Base-by-base conservation (phyloP, 2,888 invertebrate genomes). In the Chelonus formosanus region DNA sequence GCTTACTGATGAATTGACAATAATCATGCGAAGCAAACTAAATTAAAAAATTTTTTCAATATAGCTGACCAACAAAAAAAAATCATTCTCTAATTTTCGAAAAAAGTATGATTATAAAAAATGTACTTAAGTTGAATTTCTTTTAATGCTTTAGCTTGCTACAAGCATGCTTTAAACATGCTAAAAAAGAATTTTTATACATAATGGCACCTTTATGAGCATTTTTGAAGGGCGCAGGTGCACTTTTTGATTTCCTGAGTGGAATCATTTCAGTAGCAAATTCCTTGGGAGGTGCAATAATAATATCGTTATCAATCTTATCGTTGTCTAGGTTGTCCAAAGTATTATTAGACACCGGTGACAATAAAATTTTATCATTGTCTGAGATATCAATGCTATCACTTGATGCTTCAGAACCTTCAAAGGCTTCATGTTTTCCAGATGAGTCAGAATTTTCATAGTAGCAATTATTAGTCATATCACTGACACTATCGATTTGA, bases 191-290 rank as follows among this genome's bases (percentile, higher is more conserved):
- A 44, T 10, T 32, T 44, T 32, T 57, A 44, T 34, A 31, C 32
- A 40, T 52, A 58, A 36, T 8, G 67, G 65, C 71, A 77, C 78
- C 78, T 78, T 75, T 72, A 52, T 76, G 76, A 64, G 71, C 71
- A 67, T 76, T 79, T 69, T 78, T 75, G 71, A 78, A 79, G 6
- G 81, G 78, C 70, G 80, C 77, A 36, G 81, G 82, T 20, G 81
- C 81, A 73, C 83, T 83, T 73, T 82, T 81, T 34, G 81, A 83
- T 70, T 82, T 83, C 70, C 81, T 77, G 47, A 83, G 74, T 31
- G 81, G 81, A 67, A 76, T 77, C 75, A 75, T 76, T 67, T 78
- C 78, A 36, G 73, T 72, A 4, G 82, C 78, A 71, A 79, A 82
- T 68, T 80, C 80, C 45, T 78, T 76, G 34, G 80, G 81, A n/a